Base-by-base conservation (phyloP, 2,113 vertebrate species). In the Bujurquina vittata region DNA sequence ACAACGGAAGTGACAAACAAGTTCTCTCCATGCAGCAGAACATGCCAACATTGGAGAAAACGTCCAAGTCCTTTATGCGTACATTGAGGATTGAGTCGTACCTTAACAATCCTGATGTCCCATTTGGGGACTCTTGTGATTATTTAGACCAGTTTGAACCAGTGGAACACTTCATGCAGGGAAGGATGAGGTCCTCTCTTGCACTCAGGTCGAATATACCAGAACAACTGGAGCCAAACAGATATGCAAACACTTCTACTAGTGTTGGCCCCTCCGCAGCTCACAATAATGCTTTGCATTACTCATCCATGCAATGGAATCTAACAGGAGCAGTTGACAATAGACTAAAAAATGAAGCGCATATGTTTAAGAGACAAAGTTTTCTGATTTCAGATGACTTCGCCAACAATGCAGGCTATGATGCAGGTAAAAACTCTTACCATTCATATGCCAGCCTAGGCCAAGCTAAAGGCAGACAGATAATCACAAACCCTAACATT, bases 81-180 rank as follows among this genome's bases (percentile, higher is more conserved):
- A 97, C 96, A 84, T 96, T 95, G 97, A 92, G 98, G 87, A 98
- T 99, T 37, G 97, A 99, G 69, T 97, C 97, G 0, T 99, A 99
- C 83, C 95, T 99, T 84, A 97, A 98, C 54, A 96, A 96, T 1
- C 88, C 94, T 0, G 98, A 98, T 29, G 85, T 84, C 29, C 92
- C 94, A 2, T 88, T 84, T 0, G 93, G 94, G 26, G 93, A 97
- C 54, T 95, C 94, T 10, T 93, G 92, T 15, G 96, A 96, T 58
- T 92, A 95, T 84, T 83, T 94, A 61, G 95, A 96, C 49, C 89
- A 95, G 54, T 94, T 94, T 4, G 98, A 98, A n/a, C 22, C 75
- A 62, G 89, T 89, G 12, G 96, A 98, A 75, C 97, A 97, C 90
- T 96, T 94, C 22, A 89, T 94, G 90, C 96, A 96, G 72, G 96